Base-by-base conservation (phyloP, 1,140 invertebrate genomes). In the Laupala kohalensis region DNA sequence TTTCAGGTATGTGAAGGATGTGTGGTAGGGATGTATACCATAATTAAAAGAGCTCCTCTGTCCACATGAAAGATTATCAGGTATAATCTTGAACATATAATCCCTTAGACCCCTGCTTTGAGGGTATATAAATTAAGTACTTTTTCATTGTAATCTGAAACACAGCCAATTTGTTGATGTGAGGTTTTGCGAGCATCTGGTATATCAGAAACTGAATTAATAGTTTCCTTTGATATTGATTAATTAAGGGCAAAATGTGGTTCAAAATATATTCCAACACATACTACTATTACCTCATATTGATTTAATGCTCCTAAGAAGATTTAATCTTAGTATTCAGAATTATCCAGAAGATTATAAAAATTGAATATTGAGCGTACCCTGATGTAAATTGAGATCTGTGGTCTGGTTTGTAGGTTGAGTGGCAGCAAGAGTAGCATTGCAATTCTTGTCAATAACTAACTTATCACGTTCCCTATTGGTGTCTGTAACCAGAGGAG, bases 381-480 rank as follows among this genome's bases (percentile, higher is more conserved):
- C 69, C 53, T 53, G n/a, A n/a, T 73, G 27, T n/a, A 67, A n/a
- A 25, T 70, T 73, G 72, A 23, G 30, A 53, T 72, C 69, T 24
- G 26, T 29, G 37, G 28, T 28, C 78, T 74, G 78, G 73, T 69
- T 68, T 27, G 67, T 29, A 23, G 67, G 15, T 29, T 68, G 67
- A 6, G 67, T 68, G 74, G 73, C 71, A 75, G 78, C 75, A 78
- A 37, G 77, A 67, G 89, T 90, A 13, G 88, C 88, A 81, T 91
- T 91, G 77, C 88, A 90, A 79, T 91, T 91, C 77, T 87, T 89
- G 78, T 91, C 89, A 63, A 84, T 80, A 62, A 83, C 81, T 79
- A 74, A 79, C 74, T 68, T 81, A 78, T 73, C 79, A 77, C 70
- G 69, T 65, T 75, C 72, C 13, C 67, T 27, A 23, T 66, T 69